These are phyloP conservation scores for Pseudococcus viburni DNA, from an alignment of 2,888 invertebrate species.

Conservation along the genomic window DNA sequence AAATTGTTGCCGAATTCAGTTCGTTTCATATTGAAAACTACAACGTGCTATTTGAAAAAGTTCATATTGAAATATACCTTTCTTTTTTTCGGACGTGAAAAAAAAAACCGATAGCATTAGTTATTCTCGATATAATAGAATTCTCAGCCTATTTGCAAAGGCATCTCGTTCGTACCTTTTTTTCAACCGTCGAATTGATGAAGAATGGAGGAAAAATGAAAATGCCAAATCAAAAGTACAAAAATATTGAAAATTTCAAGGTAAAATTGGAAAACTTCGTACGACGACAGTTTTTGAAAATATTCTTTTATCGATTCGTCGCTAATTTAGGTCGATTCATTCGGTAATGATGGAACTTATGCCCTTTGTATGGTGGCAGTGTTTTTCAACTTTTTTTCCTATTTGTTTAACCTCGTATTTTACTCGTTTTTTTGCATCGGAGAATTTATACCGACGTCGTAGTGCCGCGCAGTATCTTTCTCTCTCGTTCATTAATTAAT, in stretches of 20 bases:
- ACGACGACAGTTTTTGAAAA: conserved; percentile 25
- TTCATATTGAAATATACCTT: conserved; percentile 18
- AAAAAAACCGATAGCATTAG: not conserved
- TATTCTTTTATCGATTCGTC: conserved; percentile 13
- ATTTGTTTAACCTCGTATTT: conserved; percentile 20
- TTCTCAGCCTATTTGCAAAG: conserved; percentile 1
- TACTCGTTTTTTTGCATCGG: not conserved
- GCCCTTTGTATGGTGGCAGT: not conserved
- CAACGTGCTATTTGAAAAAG: not conserved
- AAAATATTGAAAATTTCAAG: conserved; percentile 19
- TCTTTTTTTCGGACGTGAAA: not conserved
- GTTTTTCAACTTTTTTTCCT: not conserved
- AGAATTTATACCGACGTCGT: not conserved
- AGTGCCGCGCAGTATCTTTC: not conserved
- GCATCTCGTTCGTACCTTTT: not conserved
- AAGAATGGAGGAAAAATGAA: not conserved
- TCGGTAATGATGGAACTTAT: conserved; percentile 6
- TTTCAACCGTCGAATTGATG: not conserved
- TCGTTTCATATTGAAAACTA: not conserved
- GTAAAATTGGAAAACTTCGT: not conserved
- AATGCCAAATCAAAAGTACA: conserved; percentile 10
- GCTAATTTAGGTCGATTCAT: conserved; percentile 32
- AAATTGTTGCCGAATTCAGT: not conserved
- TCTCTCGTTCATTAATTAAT: not conserved
- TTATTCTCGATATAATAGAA: not conserved